These are phyloP conservation scores for Tanaodytes sp. DNA, from an alignment of 2,888 invertebrate species.

Conservation along the genomic window DNA sequence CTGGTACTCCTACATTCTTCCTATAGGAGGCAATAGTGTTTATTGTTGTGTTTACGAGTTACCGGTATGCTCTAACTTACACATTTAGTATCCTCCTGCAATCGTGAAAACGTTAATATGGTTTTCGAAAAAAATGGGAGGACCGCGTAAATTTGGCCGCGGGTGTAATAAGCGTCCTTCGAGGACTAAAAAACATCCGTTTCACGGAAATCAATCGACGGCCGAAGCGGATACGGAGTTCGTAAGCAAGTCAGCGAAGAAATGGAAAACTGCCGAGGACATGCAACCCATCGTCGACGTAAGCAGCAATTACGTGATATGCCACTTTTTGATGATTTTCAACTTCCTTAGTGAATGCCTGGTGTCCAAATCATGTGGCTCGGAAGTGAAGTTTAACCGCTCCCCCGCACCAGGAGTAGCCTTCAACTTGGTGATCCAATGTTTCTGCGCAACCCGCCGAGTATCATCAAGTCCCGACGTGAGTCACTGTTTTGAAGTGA, in stretches of 20 bases:
- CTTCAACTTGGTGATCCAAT: constrained; percentile 53
- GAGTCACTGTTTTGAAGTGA: constrained; percentile 54
- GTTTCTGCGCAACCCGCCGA: constrained; percentile 44
- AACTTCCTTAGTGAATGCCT: constrained; percentile 17
- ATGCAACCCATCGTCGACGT: constrained; percentile 3
- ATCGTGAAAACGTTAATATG: too few relatives aligned
- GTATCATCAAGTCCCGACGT: constrained; percentile 48
- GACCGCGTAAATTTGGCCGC: constrained; percentile 5
- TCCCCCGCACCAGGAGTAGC: constrained; percentile 46
- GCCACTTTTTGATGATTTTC: constrained; percentile 14
- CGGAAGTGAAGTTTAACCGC: constrained; percentile 19
- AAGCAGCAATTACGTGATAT: constrained; percentile 6
- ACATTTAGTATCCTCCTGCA: constrained; percentile 3
- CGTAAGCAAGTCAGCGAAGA: constrained; percentile 18
- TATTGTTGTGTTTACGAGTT: constrained; percentile 8
- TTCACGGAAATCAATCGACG: constrained; percentile 18
- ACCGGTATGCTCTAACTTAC: constrained; percentile 16
- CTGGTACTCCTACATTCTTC: constrained; percentile 6
- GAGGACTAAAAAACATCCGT: neutral
- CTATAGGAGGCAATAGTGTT: constrained; percentile 11
- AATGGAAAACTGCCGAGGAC: constrained; percentile 5
- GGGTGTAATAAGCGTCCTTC: neutral
- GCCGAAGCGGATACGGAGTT: constrained; percentile 9
- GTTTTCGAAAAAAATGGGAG: constrained; percentile 14
- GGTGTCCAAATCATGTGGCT: constrained; percentile 22